A percentile compares a stretch with the other conserved stretches of the same genome.
Evolutionary conservation across 2,888 invertebrate species (phyloP).

Genomic region (Aricia artaxerxes): DNA sequence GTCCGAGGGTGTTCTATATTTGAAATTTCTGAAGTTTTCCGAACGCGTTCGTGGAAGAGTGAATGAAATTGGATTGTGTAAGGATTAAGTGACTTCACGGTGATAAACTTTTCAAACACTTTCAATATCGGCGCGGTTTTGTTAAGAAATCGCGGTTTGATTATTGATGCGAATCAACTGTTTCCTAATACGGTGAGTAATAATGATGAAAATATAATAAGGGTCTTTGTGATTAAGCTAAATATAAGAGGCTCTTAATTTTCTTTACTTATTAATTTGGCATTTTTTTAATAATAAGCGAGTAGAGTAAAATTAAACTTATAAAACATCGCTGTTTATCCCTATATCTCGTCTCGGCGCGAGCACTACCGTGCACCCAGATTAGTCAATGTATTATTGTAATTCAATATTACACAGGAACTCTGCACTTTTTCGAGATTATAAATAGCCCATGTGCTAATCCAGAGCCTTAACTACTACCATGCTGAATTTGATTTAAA

Average conservation of each 20-base stretch:
- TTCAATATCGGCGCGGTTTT: conserved; percentile 77
- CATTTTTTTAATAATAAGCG: too few relatives aligned
- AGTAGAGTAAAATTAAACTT: too few relatives aligned
- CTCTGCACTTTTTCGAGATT: not conserved
- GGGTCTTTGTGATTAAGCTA: not conserved
- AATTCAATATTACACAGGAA: not conserved
- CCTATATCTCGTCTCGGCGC: too few relatives aligned
- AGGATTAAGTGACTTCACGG: conserved; percentile 61
- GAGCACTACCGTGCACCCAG: too few relatives aligned
- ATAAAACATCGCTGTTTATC: too few relatives aligned
- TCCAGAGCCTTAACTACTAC: not conserved
- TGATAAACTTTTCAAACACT: conserved; percentile 58
- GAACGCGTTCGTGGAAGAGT: conserved; percentile 56
- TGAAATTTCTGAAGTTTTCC: conserved; percentile 64
- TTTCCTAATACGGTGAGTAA: conserved; percentile 63
- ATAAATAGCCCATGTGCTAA: not conserved
- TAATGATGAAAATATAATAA: not conserved
- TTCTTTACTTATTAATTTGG: not conserved
- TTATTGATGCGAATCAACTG: conserved; percentile 61
- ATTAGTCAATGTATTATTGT: not conserved
- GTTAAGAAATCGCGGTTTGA: conserved; percentile 69
- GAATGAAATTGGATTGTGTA: conserved; percentile 64
- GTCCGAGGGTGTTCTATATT: conserved; percentile 47
- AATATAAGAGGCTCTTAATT: not conserved
- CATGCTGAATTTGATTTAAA: not conserved